Conservation (phyloP, 2,888 invertebrate species). For the Andrena bicolor region DNA sequence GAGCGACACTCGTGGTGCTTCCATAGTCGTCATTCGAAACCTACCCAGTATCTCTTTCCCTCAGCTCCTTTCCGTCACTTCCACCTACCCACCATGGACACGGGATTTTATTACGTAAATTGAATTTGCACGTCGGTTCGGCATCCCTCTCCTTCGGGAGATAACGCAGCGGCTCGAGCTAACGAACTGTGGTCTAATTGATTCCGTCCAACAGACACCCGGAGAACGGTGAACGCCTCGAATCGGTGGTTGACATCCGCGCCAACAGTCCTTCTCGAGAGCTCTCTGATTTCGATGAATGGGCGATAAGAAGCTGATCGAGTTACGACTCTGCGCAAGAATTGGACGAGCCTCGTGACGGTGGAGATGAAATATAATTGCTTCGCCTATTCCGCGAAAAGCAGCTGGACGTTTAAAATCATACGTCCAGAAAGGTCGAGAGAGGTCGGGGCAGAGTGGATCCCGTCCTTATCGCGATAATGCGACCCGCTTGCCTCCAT, state of each 20-base stretch:
- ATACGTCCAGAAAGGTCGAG: too few relatives aligned
- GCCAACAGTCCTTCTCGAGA: constrained; percentile 9
- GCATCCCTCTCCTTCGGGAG: constrained; percentile 40
- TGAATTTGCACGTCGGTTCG: constrained; percentile 61
- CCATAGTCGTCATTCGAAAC: constrained; percentile 45
- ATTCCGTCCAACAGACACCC: constrained; percentile 51
- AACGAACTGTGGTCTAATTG: constrained; percentile 68
- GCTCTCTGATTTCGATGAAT: constrained; percentile 16
- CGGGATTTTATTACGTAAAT: constrained; percentile 75
- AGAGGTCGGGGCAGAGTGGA: not conserved
- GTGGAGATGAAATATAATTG: not conserved
- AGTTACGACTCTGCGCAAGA: not conserved
- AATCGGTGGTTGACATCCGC: not conserved
- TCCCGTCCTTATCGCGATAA: not conserved
- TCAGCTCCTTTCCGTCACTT: constrained; percentile 37
- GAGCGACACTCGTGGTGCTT: constrained; percentile 58
- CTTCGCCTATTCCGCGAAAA: not conserved
- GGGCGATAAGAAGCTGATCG: constrained; percentile 19
- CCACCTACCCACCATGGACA: constrained; percentile 43
- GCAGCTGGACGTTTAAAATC: too few relatives aligned
- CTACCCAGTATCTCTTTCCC: constrained; percentile 28
- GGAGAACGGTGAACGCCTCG: constrained; percentile 42
- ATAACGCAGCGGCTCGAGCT: constrained; percentile 43
- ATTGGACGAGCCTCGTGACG: not conserved
- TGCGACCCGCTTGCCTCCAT: not conserved